A percentile compares a stretch with the other conserved stretches of the same genome.
These are phyloP conservation scores for Drosophila littoralis DNA, from an alignment of 1,140 invertebrate species.

Conservation along the genomic window DNA sequence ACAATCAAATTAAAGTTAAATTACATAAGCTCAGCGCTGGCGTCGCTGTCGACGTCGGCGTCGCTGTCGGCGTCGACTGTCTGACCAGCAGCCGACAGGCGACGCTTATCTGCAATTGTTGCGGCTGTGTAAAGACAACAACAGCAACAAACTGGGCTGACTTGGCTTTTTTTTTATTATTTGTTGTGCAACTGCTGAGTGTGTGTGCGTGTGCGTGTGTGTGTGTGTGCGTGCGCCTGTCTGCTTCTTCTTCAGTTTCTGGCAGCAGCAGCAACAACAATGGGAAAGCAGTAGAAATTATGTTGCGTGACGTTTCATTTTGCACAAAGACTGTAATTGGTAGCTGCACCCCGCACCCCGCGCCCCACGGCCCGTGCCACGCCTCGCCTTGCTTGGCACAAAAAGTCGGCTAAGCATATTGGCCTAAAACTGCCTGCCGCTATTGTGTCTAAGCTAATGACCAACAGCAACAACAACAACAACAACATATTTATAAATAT, in stretches of 20 bases:
- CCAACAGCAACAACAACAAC: slow-evolving; percentile 49
- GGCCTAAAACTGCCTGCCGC: slow-evolving; percentile 57
- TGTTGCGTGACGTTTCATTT: slow-evolving; percentile 82
- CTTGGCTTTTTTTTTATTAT: slow-evolving; percentile 50
- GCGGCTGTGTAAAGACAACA: slow-evolving; percentile 16
- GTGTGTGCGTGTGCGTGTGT: slow-evolving; percentile 26
- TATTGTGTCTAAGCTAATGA: slow-evolving; percentile 39
- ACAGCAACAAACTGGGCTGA: slow-evolving; percentile 45
- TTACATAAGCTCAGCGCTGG: slow-evolving; percentile 62
- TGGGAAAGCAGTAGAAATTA: slow-evolving; percentile 80
- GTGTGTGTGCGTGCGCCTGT: slow-evolving; percentile 39
- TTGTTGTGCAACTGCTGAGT: slow-evolving; percentile 72
- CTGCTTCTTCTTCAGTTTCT: slow-evolving; percentile 45
- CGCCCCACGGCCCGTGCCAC: neutral
- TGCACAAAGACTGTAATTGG: slow-evolving; percentile 79
- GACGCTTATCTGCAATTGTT: slow-evolving; percentile 29
- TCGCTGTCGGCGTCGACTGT: neutral
- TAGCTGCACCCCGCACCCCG: neutral
- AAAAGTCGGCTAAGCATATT: slow-evolving; percentile 69
- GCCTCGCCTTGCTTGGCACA: neutral
- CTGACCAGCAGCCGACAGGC: slow-evolving; percentile 12
- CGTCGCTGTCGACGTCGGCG: neutral
- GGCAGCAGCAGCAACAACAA: slow-evolving; percentile 22
- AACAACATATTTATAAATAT: slow-evolving; percentile 24
- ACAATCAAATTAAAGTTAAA: slow-evolving; percentile 81